A percentile compares a stretch with the other conserved stretches of the same genome.
phyloP scores from a whole-genome alignment of 2,797 vertebrate genomes.

The Poecilia wingei region DNA sequence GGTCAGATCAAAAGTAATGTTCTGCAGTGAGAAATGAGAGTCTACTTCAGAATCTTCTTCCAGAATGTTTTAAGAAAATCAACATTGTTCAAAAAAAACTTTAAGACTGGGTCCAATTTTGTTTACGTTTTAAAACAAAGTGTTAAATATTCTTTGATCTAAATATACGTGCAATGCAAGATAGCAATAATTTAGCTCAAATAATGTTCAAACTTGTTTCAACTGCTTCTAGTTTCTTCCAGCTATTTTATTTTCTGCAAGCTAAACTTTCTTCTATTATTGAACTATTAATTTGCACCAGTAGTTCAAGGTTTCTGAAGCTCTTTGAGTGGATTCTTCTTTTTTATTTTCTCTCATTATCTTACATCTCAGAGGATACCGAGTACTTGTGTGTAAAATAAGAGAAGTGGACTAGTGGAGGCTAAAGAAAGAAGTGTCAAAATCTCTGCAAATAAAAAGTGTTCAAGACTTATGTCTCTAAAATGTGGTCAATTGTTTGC shows the following conservation, averaged over 20 bases:
- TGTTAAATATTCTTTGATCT: not conserved
- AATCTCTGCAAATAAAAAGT: not conserved
- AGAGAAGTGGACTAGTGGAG: not conserved
- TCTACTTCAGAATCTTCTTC: not conserved
- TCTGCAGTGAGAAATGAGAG: not conserved
- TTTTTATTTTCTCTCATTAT: not conserved
- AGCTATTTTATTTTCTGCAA: not conserved
- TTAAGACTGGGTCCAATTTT: too few species aligned
- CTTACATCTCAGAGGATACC: not conserved
- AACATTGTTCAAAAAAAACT: not conserved
- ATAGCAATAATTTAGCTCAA: not conserved
- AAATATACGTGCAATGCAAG: not conserved
- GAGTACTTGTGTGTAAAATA: not conserved
- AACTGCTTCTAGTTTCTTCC: not conserved
- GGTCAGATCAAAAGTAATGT: not conserved
- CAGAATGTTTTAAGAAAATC: not conserved
- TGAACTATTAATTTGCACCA: not conserved
- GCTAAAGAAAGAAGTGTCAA: not conserved
- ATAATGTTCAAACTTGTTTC: not conserved
- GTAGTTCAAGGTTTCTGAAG: not conserved
- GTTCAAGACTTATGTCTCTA: not conserved
- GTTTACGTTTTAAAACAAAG: not conserved
- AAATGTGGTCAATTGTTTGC: not conserved
- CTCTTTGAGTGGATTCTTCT: not conserved
- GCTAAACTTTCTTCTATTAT: not conserved